A percentile compares a stretch with the other conserved stretches of the same genome.
Conservation (phyloP, 2,113 vertebrate species). For the Canis aureus region DNA sequence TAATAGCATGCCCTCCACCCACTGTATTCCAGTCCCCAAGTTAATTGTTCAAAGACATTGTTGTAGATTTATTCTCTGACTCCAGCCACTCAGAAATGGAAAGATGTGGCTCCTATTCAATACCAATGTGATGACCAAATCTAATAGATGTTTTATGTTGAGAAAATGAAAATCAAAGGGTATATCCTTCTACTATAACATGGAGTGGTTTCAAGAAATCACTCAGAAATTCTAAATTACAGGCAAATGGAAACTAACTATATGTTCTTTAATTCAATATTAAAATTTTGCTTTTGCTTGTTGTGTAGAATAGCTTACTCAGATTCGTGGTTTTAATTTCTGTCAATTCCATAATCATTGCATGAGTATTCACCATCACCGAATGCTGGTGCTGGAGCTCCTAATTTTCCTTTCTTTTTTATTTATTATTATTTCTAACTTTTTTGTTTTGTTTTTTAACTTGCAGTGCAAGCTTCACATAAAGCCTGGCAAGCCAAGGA, state of each 20-base stretch:
- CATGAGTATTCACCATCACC: slow-evolving; percentile 79
- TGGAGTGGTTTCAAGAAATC: slow-evolving; percentile 75
- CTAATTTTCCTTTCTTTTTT: slow-evolving; percentile 76
- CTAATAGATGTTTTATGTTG: slow-evolving; percentile 36
- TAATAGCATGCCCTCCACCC: slow-evolving; percentile 43
- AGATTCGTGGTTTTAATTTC: slow-evolving; percentile 70
- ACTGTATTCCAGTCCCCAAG: not conserved
- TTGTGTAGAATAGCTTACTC: slow-evolving; percentile 64
- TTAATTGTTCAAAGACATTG: not conserved
- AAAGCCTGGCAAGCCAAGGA: slow-evolving; percentile 93
- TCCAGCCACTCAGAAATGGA: slow-evolving; percentile 56
- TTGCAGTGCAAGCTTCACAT: slow-evolving; percentile 95
- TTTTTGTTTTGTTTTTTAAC: slow-evolving; percentile 90
- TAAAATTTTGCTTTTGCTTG: slow-evolving; percentile 75
- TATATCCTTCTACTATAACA: slow-evolving; percentile 8
- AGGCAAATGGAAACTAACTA: slow-evolving; percentile 55
- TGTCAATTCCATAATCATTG: slow-evolving; percentile 79
- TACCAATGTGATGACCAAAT: not conserved
- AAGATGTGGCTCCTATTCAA: not conserved
- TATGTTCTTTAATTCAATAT: not conserved
- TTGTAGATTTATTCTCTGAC: slow-evolving; percentile 75
- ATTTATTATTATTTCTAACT: slow-evolving; percentile 89
- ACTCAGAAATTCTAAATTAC: slow-evolving; percentile 44
- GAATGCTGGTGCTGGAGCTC: slow-evolving; percentile 83
- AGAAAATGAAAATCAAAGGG: slow-evolving; percentile 24